Conservation (phyloP, 2,888 invertebrate genomes). For the Steinernema hermaphroditum region DNA sequence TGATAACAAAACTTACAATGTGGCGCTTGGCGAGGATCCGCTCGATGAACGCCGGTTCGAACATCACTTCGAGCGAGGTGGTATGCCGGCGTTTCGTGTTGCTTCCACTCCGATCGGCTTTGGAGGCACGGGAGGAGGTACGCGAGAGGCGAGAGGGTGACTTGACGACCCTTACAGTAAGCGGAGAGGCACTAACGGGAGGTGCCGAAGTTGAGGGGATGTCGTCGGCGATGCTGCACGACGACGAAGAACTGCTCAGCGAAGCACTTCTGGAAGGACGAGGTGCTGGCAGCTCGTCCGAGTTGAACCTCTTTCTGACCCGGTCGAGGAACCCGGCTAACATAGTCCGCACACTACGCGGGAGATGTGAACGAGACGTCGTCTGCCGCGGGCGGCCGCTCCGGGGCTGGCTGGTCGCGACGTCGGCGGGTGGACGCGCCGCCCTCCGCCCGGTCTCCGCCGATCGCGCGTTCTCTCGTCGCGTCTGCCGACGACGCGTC, state of each 20-base stretch:
- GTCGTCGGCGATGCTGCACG: neutral
- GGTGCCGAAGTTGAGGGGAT: neutral
- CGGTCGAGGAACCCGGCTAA: conserved; percentile 25
- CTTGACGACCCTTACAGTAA: neutral
- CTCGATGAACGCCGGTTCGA: neutral
- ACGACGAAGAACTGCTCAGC: neutral
- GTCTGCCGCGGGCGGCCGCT: conserved; percentile 13
- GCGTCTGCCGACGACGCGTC: neutral
- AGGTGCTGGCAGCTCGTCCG: neutral
- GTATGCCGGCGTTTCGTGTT: conserved; percentile 1
- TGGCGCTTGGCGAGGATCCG: conserved; percentile 7
- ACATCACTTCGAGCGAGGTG: neutral
- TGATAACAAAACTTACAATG: conserved; percentile 24
- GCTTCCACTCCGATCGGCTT: no score
- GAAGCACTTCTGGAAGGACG: neutral
- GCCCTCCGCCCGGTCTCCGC: neutral
- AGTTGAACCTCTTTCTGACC: conserved; percentile 26
- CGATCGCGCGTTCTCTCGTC: neutral
- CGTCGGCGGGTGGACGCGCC: neutral
- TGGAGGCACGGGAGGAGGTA: neutral
- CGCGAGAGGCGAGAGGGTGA: neutral
- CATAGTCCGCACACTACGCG: conserved; percentile 25
- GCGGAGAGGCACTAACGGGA: neutral
- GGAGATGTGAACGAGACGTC: conserved; percentile 25
- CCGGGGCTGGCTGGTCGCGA: neutral